Evolutionary conservation across 2,113 vertebrate species (phyloP), one percentile per base, ranked within the genome.

Genomic region (Vulpes vulpes): DNA sequence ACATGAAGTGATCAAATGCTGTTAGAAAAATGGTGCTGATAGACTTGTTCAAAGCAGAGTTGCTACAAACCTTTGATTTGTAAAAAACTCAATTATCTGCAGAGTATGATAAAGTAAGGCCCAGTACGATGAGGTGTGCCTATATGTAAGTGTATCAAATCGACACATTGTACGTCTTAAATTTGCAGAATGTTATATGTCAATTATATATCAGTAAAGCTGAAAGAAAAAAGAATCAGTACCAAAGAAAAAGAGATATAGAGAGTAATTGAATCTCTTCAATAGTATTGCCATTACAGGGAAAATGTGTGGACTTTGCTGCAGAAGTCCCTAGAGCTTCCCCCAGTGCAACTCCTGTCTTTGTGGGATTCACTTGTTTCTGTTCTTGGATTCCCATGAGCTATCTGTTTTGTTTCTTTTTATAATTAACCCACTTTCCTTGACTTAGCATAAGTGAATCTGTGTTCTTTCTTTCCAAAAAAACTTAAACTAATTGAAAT

Each of bases 401-500:
- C 0, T 80, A 16, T 81, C 55, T 92, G 9, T 43, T 90, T 95
- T 78, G 8, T 91, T 94, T 74, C 14, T 82, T 88, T 79, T 81
- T 55, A 20, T 95, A 85, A 76, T 94, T 74, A 89, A 43, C 8
- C 32, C 17, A n/a, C 8, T 83, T 78, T 89, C n/a, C 35, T 94
- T 62, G 51, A 49, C 25, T 76, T 91, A 85, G 32, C 30, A 49
- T 23, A 4, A 94, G 38, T 51, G 22, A 86, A 1, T 84, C n/a
- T 71, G 38, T 85, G 10, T 51, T 78, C 19, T 32, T 64, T 86
- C 55, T 51, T 88, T 51, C 8, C 8, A 43, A 87, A 87, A 91
- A 87, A 76, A 5, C 32, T 87, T 60, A 82, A 76, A 51, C n/a
- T 55, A 96, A 65, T 7, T n/a, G 32, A 89, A 96, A 92, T 55